A percentile compares a stretch with the other conserved stretches of the same genome.
phyloP scores from a whole-genome alignment of 2,797 vertebrate species.

The Lindbergichthys nudifrons region DNA sequence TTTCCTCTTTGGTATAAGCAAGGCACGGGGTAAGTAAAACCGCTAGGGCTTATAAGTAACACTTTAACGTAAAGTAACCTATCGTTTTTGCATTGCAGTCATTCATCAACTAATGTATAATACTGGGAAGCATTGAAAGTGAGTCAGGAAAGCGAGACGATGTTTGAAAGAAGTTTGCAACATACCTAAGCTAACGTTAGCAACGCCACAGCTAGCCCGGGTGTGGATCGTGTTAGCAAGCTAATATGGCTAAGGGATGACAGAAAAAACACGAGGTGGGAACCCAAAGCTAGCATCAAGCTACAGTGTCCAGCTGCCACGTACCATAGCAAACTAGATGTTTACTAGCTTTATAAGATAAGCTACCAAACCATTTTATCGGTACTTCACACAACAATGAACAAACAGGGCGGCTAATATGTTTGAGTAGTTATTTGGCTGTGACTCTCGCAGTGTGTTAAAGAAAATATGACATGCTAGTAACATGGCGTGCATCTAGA shows the following conservation, averaged over 20 bases:
- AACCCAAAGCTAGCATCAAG: conserved; percentile 16
- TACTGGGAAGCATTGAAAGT: accelerated
- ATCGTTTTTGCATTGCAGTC: accelerated
- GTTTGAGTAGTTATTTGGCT: background rate
- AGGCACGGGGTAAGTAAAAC: conserved; percentile 75
- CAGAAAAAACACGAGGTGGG: conserved; percentile 12
- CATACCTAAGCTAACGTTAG: conserved; percentile 41
- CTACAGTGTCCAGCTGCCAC: conserved; percentile 43
- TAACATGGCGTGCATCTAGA: background rate
- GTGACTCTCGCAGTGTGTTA: background rate
- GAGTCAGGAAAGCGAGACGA: background rate
- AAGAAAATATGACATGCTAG: background rate
- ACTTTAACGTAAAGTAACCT: background rate
- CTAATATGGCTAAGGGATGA: conserved; percentile 14
- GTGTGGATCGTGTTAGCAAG: conserved; percentile 18
- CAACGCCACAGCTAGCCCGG: conserved; percentile 6
- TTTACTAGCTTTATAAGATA: conserved; percentile 8
- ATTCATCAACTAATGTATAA: background rate
- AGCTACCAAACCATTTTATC: background rate
- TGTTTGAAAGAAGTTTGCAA: background rate
- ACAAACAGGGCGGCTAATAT: no score
- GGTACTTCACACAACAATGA: background rate
- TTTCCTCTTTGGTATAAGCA: conserved; percentile 46
- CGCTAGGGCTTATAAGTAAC: background rate
- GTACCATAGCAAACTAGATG: conserved; percentile 22